Base-by-base conservation (phyloP, 2,797 vertebrate genomes). In the Sphenopsis melanotis region DNA sequence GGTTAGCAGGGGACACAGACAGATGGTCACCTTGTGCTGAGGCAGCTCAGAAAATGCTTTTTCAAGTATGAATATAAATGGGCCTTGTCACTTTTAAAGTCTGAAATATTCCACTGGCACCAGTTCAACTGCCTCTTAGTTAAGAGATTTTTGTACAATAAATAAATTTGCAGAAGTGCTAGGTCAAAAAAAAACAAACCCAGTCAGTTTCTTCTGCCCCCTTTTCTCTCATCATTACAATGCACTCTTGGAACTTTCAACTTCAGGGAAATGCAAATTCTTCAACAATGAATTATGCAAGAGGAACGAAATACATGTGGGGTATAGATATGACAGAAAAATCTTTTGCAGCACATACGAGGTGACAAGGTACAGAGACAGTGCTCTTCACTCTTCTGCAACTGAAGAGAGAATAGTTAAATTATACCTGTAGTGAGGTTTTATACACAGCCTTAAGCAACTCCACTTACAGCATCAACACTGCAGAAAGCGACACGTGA, bases 261-360 rank as follows among this genome's bases (percentile, higher is more conserved):
- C 55, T 88, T 78, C 66, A 88, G 56, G 87, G 70, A 94, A 91
- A 95, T 90, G 80, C 34, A 91, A 93, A 95, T 93, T 68, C 37
- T 83, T 86, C 61, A 55, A 5, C 1, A 0, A 93, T 94, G 83
- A 95, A 94, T 94, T 96, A 94, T 96, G 82, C 80, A 95, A 96
- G 50, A 68, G 37, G 30, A 39, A 87, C 1, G 3, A 95, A 92
- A 95, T 86, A 74, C 70, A 60, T 32, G 77, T 77, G 86, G 83
- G 70, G 83, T 60, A 90, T 47, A 79, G 86, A 87, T 61, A 76
- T 0, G 42, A 91, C 93, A 93, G 71, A 57, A 82, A 60, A 82
- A 50, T 32, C 52, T 91, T 89, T 63, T 82, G 59, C 83, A 90
- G 91, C 77, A 74, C 47, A 50, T 71, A 61, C 2, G 0, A 22